Base-by-base conservation (phyloP, 2,888 invertebrate genomes). In the Acrobasis suavella region DNA sequence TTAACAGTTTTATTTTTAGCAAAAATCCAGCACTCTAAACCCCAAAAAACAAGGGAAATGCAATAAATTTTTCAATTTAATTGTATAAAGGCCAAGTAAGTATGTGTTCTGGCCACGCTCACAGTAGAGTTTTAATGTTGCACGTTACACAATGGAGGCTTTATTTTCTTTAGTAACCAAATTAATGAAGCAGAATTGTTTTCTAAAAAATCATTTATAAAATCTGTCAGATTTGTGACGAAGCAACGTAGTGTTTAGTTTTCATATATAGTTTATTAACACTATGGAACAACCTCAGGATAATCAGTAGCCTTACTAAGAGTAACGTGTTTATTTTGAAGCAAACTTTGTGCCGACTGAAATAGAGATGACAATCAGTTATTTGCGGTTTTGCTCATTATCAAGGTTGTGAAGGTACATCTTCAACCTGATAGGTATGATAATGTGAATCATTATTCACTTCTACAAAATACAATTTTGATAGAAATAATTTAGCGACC, bases 251-350 rank as follows among this genome's bases (percentile, higher is more conserved):
- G 51, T 75, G 71, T 78, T 76, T 78, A 71, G 65, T 72, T 76
- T 75, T 73, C 74, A 73, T 61, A 78, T 78, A 72, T 71, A 69
- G 64, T 62, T 69, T 67, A 70, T 75, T 77, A 75, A 65, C 77
- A 70, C 64, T 32, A 37, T 38, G 38, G 38, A 50, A 32, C 63
- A 64, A 62, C 60, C 62, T 64, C 54, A 37, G 51, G 32, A 46
- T 49, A 32, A 17, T 55, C 49, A 16, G 16, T 39, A 39, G 10
- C 17, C 15, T 8, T 17, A 50, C 9, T 55, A 15, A 38, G 16
- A 39, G 50, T n/a, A 9, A 39, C 0, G 17, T 15, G 9, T 17
- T 15, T 16, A 50, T 17, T 50, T 50, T 32, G 7, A 32, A 32
- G 32, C 32, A 16, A 37, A 16, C 59, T 59, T 16, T 50, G 16